phyloP scores from a whole-genome alignment of 2,113 vertebrate species.

The Phaetusa simplex region DNA sequence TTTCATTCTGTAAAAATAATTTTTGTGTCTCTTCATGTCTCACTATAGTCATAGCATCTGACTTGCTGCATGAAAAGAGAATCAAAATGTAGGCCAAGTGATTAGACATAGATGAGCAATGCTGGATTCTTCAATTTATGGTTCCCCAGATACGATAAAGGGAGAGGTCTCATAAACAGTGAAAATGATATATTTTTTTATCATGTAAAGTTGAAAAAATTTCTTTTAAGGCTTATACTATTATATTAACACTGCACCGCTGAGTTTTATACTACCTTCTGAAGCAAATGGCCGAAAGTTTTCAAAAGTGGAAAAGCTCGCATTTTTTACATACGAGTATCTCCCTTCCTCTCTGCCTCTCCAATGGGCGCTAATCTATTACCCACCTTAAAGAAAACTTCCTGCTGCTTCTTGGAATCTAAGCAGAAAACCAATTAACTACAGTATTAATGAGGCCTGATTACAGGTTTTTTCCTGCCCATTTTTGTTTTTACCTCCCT shows the following conservation, averaged over 20 bases:
- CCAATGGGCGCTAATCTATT: not conserved
- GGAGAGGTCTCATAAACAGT: not conserved
- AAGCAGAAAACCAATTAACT: slow-evolving; percentile 2
- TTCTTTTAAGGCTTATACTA: not conserved
- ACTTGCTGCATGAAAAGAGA: not conserved
- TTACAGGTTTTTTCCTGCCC: not conserved
- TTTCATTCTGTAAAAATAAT: not conserved
- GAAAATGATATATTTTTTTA: not conserved
- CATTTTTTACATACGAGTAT: not conserved
- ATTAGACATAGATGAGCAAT: not conserved
- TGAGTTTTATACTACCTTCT: not conserved
- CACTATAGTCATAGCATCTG: not conserved
- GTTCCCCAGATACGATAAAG: not conserved
- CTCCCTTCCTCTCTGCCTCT: not conserved
- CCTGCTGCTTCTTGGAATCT: not conserved
- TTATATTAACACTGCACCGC: not conserved
- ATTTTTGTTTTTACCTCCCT: not conserved
- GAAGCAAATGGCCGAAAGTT: not conserved
- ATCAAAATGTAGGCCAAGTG: not conserved
- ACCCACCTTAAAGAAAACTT: not conserved
- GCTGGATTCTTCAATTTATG: not conserved
- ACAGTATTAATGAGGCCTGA: not conserved
- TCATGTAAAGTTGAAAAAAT: not conserved
- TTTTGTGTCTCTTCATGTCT: not conserved
- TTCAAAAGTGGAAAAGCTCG: not conserved